Evolutionary conservation across 2,797 vertebrate species (phyloP).

Genomic region (Sebastes steindachneri): DNA sequence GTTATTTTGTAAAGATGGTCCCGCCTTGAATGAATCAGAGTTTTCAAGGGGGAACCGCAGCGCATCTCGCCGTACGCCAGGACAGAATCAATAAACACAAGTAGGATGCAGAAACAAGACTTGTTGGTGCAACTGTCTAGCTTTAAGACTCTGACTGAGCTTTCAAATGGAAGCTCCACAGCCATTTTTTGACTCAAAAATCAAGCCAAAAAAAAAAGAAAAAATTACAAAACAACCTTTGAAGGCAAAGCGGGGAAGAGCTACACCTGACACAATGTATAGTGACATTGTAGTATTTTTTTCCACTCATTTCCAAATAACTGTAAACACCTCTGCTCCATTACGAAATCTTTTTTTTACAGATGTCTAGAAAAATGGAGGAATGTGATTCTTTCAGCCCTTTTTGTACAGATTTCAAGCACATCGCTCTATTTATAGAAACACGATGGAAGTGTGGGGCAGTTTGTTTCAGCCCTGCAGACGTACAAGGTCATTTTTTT

Average conservation of each 20-base stretch:
- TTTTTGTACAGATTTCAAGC: slow-evolving; percentile 89
- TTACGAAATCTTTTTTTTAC: slow-evolving; percentile 74
- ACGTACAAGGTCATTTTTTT: slow-evolving; percentile 75
- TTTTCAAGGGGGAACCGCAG: slow-evolving; percentile 59
- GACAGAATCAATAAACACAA: slow-evolving; percentile 73
- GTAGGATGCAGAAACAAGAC: slow-evolving; percentile 55
- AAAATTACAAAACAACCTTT: slow-evolving; percentile 10
- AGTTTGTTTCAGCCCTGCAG: slow-evolving; percentile 74
- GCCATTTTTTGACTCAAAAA: slow-evolving; percentile 69
- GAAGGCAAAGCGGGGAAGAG: slow-evolving; percentile 51
- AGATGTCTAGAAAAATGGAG: slow-evolving; percentile 80
- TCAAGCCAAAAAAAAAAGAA: slow-evolving; percentile 54
- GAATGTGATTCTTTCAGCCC: slow-evolving; percentile 80
- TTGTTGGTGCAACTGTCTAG: slow-evolving; percentile 61
- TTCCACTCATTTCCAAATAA: slow-evolving; percentile 71
- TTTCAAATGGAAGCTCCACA: slow-evolving; percentile 65
- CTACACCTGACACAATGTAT: slow-evolving; percentile 71
- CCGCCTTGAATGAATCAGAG: slow-evolving; percentile 77
- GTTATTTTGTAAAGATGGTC: slow-evolving; percentile 50
- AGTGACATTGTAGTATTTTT: slow-evolving; percentile 73
- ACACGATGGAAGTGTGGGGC: slow-evolving; percentile 71
- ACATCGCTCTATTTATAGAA: slow-evolving; percentile 84
- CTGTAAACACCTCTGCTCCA: slow-evolving; percentile 71
- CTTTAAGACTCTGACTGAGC: slow-evolving; percentile 74
- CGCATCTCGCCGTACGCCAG: slow-evolving; percentile 58